Percentiles rank a stretch among this genome's conserved stretches.
Conservation (phyloP, 1,140 invertebrate species). For the Teleogryllus occipitalis region DNA sequence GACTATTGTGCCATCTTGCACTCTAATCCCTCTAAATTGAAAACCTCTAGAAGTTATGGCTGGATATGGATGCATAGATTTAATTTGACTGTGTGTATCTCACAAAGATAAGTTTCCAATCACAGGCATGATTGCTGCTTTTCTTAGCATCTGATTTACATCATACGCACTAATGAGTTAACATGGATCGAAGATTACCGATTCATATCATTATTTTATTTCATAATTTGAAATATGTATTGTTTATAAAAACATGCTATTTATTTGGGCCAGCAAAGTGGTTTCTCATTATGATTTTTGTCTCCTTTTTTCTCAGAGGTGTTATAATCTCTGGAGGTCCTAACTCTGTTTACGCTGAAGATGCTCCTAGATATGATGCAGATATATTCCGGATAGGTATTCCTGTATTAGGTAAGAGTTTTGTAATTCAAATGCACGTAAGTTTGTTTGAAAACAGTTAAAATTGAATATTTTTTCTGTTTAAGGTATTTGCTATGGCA, state of each 20-base stretch:
- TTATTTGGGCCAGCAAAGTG: neutral
- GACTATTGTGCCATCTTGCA: too few relatives aligned
- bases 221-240: neutral
- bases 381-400: slow-evolving; percentile 92
- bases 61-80: too few relatives aligned
- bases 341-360: slow-evolving; percentile 91
- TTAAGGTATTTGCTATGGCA: slow-evolving; percentile 93
- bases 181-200: too few relatives aligned
- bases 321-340: slow-evolving; percentile 98
- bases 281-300: slow-evolving; percentile 8
- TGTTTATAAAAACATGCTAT: slow-evolving; percentile 6
- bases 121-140: too few relatives aligned
- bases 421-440: neutral
- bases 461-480: neutral
- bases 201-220: too few relatives aligned
- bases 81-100: too few relatives aligned
- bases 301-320: slow-evolving; percentile 53
- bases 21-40: too few relatives aligned
- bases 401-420: slow-evolving; percentile 72
- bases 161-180: too few relatives aligned
- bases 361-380: slow-evolving; percentile 89
- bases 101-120: too few relatives aligned
- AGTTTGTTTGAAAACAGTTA: neutral
- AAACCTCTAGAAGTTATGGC: too few relatives aligned
- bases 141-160: too few relatives aligned